phyloP scores from a whole-genome alignment of 2,113 vertebrate species.

The Genyomyrus donnyi region DNA sequence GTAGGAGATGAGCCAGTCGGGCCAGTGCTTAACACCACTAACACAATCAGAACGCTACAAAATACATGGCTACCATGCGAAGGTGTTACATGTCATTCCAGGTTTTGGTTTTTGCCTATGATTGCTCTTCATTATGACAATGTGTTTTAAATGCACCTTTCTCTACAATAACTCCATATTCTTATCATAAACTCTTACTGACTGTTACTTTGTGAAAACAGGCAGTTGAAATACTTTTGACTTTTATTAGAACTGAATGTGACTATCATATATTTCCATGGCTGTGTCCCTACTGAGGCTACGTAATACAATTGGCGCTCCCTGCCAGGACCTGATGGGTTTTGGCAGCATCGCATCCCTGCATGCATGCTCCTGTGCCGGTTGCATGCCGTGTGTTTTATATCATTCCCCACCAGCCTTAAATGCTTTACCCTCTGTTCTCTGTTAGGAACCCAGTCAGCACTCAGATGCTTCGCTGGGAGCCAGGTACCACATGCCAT shows the following conservation, averaged over 20 bases:
- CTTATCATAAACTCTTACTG: slow-evolving; percentile 11
- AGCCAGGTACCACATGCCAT: background rate
- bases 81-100: background rate
- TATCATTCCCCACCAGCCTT: slow-evolving; percentile 49
- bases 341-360: slow-evolving; percentile 46
- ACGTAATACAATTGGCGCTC: slow-evolving; percentile 13
- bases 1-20: slow-evolving; percentile 15
- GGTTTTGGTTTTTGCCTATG: background rate
- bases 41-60: slow-evolving; percentile 15
- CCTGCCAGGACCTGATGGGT: slow-evolving; percentile 29
- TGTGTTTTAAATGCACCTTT: background rate
- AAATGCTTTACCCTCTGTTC: slow-evolving; percentile 52
- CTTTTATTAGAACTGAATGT: background rate
- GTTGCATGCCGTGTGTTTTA: slow-evolving; percentile 48
- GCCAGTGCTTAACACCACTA: slow-evolving; percentile 18
- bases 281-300: slow-evolving; percentile 9
- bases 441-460: slow-evolving; percentile 22
- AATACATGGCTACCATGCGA: background rate
- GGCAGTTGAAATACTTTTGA: slow-evolving; percentile 14
- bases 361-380: slow-evolving; percentile 16
- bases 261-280: slow-evolving; percentile 20
- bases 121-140: slow-evolving; percentile 6
- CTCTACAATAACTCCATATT: slow-evolving; percentile 10
- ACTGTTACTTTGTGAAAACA: slow-evolving; percentile 13
- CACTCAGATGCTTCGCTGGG: background rate